Conservation (phyloP, 53 echinoderm and acorn worm genomes). For the Crossaster papposus region DNA sequence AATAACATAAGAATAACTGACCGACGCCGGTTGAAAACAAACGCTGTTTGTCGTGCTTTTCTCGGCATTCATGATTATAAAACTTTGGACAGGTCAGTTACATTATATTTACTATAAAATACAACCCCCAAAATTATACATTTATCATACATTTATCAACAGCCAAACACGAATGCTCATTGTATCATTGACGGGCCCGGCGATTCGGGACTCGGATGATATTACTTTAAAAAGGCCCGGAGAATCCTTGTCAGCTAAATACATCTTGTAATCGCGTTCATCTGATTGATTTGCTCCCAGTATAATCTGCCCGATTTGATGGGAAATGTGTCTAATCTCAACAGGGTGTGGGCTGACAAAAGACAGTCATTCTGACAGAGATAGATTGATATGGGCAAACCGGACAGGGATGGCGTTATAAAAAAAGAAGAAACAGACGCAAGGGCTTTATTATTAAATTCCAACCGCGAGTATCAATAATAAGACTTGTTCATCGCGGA, state of each 20-base stretch:
- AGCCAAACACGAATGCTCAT: too few relatives aligned
- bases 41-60: too few relatives aligned
- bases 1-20: too few relatives aligned
- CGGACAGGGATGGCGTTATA: neutral
- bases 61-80: too few relatives aligned
- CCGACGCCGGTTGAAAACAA: too few relatives aligned
- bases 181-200: neutral
- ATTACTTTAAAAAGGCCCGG: neutral
- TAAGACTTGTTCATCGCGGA: slow-evolving; percentile 1
- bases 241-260: neutral
- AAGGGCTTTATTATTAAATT: slow-evolving; percentile 25
- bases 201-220: neutral
- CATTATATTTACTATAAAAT: too few relatives aligned
- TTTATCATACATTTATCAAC: too few relatives aligned
- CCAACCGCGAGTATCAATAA: slow-evolving; percentile 18
- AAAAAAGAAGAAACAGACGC: neutral
- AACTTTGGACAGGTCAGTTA: too few relatives aligned
- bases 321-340: slow-evolving; percentile 9
- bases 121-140: too few relatives aligned
- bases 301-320: neutral
- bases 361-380: neutral
- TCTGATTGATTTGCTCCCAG: slow-evolving; percentile 14
- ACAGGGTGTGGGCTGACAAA: neutral
- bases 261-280: neutral
- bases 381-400: neutral